A percentile compares a stretch with the other conserved stretches of the same genome.
phyloP scores from a whole-genome alignment of 2,888 invertebrate species.

The Xanthorhoe spadicearia region DNA sequence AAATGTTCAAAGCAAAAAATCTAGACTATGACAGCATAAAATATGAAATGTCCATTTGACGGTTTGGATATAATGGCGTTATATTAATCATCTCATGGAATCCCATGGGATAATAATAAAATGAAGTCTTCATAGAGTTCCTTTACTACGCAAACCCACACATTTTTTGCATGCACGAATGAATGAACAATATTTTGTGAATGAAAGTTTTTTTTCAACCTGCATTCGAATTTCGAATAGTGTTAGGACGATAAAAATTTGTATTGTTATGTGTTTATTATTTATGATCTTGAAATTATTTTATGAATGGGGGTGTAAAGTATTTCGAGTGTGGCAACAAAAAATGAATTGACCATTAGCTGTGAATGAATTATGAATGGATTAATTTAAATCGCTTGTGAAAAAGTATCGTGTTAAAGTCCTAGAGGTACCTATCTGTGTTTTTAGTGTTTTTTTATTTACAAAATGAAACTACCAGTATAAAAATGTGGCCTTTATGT shows the following conservation, averaged over 20 bases:
- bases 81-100: slow-evolving; percentile 63
- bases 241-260: slow-evolving; percentile 74
- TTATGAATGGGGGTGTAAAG: slow-evolving; percentile 46
- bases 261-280: slow-evolving; percentile 76
- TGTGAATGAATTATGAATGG: slow-evolving; percentile 49
- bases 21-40: slow-evolving; percentile 22
- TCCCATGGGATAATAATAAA: slow-evolving; percentile 74
- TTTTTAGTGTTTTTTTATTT: not conserved
- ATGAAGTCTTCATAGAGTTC: slow-evolving; percentile 77
- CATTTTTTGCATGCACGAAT: slow-evolving; percentile 61
- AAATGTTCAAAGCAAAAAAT: slow-evolving; percentile 2
- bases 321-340: slow-evolving; percentile 37
- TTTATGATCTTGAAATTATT: slow-evolving; percentile 66
- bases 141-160: slow-evolving; percentile 43
- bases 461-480: not conserved
- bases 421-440: not conserved
- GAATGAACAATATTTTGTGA: slow-evolving; percentile 63
- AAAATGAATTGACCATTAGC: slow-evolving; percentile 46
- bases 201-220: slow-evolving; percentile 61
- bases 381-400: slow-evolving; percentile 42
- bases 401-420: not conserved
- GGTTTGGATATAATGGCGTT: slow-evolving; percentile 55
- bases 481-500: too few relatives aligned
- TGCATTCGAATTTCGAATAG: slow-evolving; percentile 61
- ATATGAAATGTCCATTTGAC: slow-evolving; percentile 44